phyloP scores from a whole-genome alignment of 2,888 invertebrate species.

The Erpobdella octoculata region DNA sequence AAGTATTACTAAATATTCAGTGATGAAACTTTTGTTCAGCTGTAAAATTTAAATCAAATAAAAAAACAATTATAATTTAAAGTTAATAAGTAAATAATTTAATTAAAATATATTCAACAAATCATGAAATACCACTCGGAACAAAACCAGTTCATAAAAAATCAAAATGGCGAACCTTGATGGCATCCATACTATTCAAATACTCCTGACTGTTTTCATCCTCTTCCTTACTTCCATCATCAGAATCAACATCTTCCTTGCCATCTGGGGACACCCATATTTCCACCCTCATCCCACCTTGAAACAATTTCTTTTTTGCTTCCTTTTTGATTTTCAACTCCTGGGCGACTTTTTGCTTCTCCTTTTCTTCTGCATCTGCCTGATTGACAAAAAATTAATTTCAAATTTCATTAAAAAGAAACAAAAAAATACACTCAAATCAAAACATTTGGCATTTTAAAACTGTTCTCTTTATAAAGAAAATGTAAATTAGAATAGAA shows the following conservation, averaged over 20 bases:
- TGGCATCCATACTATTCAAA: conserved; percentile 4
- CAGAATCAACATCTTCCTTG: background rate
- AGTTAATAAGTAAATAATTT: background rate
- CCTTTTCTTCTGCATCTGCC: background rate
- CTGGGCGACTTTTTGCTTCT: background rate
- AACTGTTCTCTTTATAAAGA: too few species aligned
- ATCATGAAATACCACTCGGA: background rate
- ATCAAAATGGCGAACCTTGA: background rate
- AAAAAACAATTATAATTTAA: background rate
- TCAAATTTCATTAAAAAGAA: too few species aligned
- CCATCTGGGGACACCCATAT: background rate
- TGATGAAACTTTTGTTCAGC: background rate
- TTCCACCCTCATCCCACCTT: background rate
- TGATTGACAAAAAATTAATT: too few species aligned
- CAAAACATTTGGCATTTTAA: too few species aligned
- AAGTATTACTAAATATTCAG: background rate
- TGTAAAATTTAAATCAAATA: background rate
- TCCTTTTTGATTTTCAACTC: too few species aligned
- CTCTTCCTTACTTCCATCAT: background rate
- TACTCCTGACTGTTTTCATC: background rate
- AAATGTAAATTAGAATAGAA: too few species aligned
- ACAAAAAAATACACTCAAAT: too few species aligned
- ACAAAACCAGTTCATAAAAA: background rate
- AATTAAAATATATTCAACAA: background rate
- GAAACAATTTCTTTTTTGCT: background rate